Percentiles rank a stretch among this genome's conserved stretches.
These are phyloP conservation scores for Salmo trutta DNA, from an alignment of 2,797 vertebrate genomes.

Conservation along the genomic window DNA sequence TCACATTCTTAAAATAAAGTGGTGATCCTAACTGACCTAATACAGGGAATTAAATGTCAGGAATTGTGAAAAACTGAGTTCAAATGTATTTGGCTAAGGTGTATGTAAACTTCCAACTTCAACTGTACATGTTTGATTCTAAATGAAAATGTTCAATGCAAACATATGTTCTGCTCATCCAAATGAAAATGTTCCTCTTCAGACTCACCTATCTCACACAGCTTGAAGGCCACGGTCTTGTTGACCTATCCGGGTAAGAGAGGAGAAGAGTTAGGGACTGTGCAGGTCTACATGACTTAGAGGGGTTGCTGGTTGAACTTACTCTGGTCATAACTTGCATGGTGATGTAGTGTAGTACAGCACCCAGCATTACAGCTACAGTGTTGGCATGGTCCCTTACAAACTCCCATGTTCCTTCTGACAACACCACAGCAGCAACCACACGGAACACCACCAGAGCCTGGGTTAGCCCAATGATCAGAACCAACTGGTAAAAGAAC, in stretches of 20 bases:
- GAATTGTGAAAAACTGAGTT: no score
- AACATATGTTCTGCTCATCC: neutral
- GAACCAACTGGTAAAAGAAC: conserved; percentile 74
- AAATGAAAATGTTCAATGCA: neutral
- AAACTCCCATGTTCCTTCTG: conserved; percentile 63
- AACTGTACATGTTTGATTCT: neutral
- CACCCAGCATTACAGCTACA: conserved; percentile 80
- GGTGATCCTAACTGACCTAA: no score
- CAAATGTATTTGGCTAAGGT: no score
- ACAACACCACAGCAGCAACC: conserved; percentile 73
- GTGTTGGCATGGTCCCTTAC: conserved; percentile 76
- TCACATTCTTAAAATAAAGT: no score
- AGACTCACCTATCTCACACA: conserved; percentile 85
- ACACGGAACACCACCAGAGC: conserved; percentile 88
- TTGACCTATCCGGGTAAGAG: conserved; percentile 77
- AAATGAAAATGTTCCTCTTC: neutral
- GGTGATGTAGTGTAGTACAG: conserved; percentile 86
- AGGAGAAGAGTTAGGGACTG: neutral
- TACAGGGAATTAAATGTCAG: no score
- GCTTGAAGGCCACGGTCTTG: conserved; percentile 76
- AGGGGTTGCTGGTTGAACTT: neutral
- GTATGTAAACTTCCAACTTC: no score
- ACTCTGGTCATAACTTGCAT: conserved; percentile 78
- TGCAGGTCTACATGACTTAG: neutral
- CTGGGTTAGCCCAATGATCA: conserved; percentile 88